phyloP scores from a whole-genome alignment of 2,113 vertebrate genomes.

The Nanger granti region DNA sequence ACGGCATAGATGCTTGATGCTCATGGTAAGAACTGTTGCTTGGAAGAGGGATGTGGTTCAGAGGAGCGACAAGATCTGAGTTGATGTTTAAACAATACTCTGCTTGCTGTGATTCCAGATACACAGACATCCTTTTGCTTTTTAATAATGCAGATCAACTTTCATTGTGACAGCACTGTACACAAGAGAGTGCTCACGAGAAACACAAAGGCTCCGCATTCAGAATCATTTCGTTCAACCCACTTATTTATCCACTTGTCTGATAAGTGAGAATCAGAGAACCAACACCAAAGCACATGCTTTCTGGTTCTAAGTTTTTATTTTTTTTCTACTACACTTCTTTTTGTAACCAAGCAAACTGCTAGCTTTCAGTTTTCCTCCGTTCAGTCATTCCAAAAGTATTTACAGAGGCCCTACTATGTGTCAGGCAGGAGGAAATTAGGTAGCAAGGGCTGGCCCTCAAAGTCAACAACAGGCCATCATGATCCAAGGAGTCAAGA shows the following conservation, averaged over 20 bases:
- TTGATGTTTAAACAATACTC: background rate
- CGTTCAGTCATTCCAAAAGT: background rate
- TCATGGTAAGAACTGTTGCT: rapidly evolving
- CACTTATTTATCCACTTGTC: background rate
- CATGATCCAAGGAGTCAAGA: background rate
- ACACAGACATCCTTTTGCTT: background rate
- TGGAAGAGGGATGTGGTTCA: background rate
- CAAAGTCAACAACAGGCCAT: background rate
- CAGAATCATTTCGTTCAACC: background rate
- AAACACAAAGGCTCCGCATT: background rate
- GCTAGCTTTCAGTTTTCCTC: background rate
- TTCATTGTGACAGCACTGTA: background rate
- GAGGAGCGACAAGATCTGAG: background rate
- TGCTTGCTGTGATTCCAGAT: background rate
- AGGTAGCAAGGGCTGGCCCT: background rate
- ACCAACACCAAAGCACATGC: background rate
- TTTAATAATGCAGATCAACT: background rate
- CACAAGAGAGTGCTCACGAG: background rate
- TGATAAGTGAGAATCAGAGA: background rate
- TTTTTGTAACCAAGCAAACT: background rate
- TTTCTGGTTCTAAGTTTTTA: background rate
- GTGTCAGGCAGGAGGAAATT: background rate
- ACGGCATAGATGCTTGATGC: rapidly evolving
- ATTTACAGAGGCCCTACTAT: background rate
- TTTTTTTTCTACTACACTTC: background rate